phyloP scores from a whole-genome alignment of 1,140 invertebrate species.

The Reticulitermes speratus region DNA sequence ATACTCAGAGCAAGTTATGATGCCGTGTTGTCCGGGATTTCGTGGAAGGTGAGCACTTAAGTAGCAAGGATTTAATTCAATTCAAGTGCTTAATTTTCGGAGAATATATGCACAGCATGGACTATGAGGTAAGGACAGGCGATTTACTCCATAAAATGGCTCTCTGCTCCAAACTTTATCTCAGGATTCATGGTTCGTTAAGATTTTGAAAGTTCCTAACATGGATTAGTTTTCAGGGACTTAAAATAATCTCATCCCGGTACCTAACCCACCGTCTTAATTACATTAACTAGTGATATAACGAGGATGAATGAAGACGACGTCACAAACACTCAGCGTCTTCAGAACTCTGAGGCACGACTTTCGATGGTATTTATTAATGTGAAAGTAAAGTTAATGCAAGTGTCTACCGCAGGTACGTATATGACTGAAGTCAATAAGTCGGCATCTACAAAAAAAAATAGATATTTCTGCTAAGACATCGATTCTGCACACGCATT shows the following conservation, averaged over 20 bases:
- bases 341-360: no score
- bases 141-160: background rate
- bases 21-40: background rate
- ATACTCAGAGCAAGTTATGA: background rate
- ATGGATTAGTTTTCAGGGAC: conserved; percentile 9
- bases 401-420: no score
- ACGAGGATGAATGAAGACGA: background rate
- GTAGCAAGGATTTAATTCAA: conserved; percentile 1
- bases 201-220: background rate
- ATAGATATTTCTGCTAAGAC: no score
- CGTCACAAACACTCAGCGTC: no score
- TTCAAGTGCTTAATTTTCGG: background rate
- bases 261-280: background rate
- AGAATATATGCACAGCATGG: background rate
- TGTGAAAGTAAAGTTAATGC: no score
- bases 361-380: no score
- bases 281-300: conserved; percentile 14
- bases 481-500: no score
- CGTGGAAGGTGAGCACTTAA: background rate
- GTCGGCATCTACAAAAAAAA: no score
- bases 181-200: conserved; percentile 1
- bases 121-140: background rate
- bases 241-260: conserved; percentile 13
- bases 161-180: conserved; percentile 19
- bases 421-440: no score